A percentile compares a stretch with the other conserved stretches of the same genome.
Conservation (phyloP, 2,888 invertebrate species). For the Scelioninae gen. 2 region DNA sequence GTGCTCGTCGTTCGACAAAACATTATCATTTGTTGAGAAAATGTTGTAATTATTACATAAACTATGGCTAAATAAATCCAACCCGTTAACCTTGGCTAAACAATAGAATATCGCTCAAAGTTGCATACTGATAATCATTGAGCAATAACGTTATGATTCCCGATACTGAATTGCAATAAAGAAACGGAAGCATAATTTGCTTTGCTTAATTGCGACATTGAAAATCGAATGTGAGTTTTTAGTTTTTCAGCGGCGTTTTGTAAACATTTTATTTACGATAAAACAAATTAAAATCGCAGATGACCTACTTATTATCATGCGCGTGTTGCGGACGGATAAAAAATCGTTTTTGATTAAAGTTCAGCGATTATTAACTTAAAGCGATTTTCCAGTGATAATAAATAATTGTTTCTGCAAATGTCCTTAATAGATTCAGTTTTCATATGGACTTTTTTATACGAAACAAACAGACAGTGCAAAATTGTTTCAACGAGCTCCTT, state of each 20-base stretch:
- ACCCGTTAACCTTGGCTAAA: conserved; percentile 34
- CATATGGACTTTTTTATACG: too few species aligned
- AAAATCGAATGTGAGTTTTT: conserved; percentile 4
- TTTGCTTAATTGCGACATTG: conserved; percentile 9
- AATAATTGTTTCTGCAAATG: background rate
- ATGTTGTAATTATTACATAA: conserved; percentile 28
- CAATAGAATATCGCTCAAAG: conserved; percentile 23
- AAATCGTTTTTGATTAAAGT: too few species aligned
- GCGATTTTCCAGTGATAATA: background rate
- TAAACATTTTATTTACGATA: too few species aligned
- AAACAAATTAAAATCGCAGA: too few species aligned
- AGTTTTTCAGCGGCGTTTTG: too few species aligned
- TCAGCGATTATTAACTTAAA: too few species aligned
- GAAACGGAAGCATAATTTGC: conserved; percentile 10
- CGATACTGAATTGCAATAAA: conserved; percentile 18
- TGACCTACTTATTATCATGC: too few species aligned
- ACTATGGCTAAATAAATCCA: conserved; percentile 17
- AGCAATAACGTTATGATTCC: conserved; percentile 21
- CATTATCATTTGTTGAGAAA: conserved; percentile 26
- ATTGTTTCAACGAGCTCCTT: conserved; percentile 12
- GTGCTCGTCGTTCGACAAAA: background rate
- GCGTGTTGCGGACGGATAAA: too few species aligned
- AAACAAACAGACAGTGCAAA: background rate
- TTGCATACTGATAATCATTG: conserved; percentile 33
- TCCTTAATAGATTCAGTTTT: background rate